Base-by-base conservation (phyloP, 2,797 vertebrate species). In the Malacoctenus gilli region DNA sequence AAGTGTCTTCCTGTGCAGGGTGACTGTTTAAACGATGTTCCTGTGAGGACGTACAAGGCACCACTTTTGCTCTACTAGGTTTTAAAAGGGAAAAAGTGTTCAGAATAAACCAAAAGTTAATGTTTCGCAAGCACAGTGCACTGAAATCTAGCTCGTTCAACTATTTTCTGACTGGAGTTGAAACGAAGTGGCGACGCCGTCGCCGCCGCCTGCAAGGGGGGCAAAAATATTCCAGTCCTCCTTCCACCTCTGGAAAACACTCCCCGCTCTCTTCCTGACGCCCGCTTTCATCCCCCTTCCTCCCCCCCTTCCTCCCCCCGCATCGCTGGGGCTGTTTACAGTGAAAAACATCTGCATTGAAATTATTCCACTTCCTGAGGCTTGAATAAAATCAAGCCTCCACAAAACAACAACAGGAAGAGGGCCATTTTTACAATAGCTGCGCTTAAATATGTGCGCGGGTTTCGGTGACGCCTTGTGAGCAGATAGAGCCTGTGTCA, bases 271-370 rank as follows among this genome's bases (percentile, higher is more conserved):
- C 62, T 68, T 66, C 39, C 63, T 28, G 46, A 72, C 61, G 34
- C 65, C 43, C 41, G 57, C 75, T 80, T 85, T 77, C 64, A 72
- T 75, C 58, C 72, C 37, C 46, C 4, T 47, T 63, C 9, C 78
- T 70, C 60, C 71, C 58, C 72, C 37, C 46, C 4, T 47, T 63
- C 9, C 78, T 70, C 60, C 71, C 67, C 72, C 72, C 79, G 72
- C 54, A 85, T 86, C 41, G 52, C 80, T 68, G 64, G 47, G 77
- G 82, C 87, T 91, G 90, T 89, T 92, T 87, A 90, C 89, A 88
- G 89, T 92, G 89, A 91, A 88, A 91, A 91, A 92, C 90, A 92
- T 92, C 92, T 92, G 92, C 89, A 92, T 90, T 91, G 88, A 90
- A 92, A 91, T 89, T 87, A 93, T 91, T 92, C 89, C 78, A 84